Evolutionary conservation across 1,140 invertebrate genomes (phyloP).

Genomic region (Drosophila kikkawai): DNA sequence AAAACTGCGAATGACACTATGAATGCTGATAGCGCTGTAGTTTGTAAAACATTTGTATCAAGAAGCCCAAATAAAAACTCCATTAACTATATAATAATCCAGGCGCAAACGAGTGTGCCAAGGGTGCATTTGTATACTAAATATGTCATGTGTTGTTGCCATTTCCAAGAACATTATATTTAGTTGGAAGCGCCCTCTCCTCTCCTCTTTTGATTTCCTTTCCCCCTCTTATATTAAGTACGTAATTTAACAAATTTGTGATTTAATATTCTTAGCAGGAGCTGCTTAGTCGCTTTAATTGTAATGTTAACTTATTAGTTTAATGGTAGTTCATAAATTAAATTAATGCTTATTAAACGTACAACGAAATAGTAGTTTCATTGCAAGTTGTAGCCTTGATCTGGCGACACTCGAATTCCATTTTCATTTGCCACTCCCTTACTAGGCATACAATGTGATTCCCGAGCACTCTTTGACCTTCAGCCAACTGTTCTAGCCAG

Average conservation of each 20-base stretch:
- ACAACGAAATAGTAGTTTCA: neutral
- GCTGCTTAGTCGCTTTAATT: slow-evolving; percentile 11
- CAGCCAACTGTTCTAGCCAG: neutral
- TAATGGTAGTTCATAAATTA: slow-evolving; percentile 4
- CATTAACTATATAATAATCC: slow-evolving; percentile 19
- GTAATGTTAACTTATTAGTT: slow-evolving; percentile 13
- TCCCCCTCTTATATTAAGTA: neutral
- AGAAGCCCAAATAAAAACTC: slow-evolving; percentile 56
- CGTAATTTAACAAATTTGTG: slow-evolving; percentile 11
- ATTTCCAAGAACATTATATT: neutral
- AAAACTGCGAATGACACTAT: slow-evolving; percentile 26
- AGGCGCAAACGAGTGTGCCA: neutral
- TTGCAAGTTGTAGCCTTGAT: neutral
- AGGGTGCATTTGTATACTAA: slow-evolving; percentile 10
- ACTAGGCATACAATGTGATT: neutral
- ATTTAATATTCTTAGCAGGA: slow-evolving; percentile 18
- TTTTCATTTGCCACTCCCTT: neutral
- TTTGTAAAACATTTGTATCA: slow-evolving; percentile 63
- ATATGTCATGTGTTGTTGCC: neutral
- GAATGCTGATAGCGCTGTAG: slow-evolving; percentile 46
- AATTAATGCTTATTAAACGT: slow-evolving; percentile 8
- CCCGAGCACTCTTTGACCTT: slow-evolving; percentile 1
- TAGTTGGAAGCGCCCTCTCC: neutral
- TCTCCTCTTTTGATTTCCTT: neutral
- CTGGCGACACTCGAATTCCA: neutral